Evolutionary conservation across 1,140 invertebrate species (phyloP).

Genomic region (Tetraneura akinire): DNA sequence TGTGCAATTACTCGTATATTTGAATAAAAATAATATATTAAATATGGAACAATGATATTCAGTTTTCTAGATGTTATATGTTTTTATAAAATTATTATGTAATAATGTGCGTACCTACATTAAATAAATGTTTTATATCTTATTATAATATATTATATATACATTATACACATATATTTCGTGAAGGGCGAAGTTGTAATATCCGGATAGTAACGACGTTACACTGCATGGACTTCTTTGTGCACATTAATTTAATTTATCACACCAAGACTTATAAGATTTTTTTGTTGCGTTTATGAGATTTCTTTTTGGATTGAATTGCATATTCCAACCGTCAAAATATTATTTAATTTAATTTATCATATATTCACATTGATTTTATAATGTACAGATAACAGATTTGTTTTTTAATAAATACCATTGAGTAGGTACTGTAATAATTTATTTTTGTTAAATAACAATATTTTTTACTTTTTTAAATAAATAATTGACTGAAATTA

Average conservation of each 20-base stretch:
- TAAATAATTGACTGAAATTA: no score
- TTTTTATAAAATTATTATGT: background rate
- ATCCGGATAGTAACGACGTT: conserved; percentile 19
- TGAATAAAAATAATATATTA: no score
- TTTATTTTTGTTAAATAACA: no score
- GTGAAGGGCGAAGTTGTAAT: conserved; percentile 5
- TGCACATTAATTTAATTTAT: conserved; percentile 18
- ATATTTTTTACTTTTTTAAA: no score
- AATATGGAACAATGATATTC: background rate
- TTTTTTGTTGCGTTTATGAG: background rate
- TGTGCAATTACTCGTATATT: no score
- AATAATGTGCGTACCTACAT: background rate
- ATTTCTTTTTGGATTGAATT: background rate
- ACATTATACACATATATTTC: background rate
- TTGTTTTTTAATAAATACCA: no score
- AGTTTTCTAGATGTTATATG: background rate
- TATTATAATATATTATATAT: background rate
- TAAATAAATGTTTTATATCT: conserved; percentile 3
- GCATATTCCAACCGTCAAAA: background rate
- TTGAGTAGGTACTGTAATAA: no score
- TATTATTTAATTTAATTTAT: no score
- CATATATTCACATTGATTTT: no score
- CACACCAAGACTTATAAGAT: background rate
- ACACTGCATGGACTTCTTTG: background rate
- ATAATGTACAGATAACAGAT: no score